Conservation (phyloP, 2,797 vertebrate species). For the Odontamblyopus rebecca region DNA sequence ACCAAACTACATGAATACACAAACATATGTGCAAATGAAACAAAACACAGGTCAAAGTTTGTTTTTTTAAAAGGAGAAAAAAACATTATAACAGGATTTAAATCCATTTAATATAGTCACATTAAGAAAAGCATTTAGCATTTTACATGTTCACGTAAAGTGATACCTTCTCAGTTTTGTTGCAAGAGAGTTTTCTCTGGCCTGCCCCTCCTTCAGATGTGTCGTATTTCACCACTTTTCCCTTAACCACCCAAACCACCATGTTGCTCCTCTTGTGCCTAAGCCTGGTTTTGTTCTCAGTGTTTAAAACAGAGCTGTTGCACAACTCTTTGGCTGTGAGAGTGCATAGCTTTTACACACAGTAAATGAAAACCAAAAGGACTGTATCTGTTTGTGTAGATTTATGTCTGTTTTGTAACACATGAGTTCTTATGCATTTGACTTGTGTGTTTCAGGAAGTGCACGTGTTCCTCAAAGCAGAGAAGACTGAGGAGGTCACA, state of each 20-base stretch:
- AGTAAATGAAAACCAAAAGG: slow-evolving; percentile 53
- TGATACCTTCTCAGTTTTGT: not conserved
- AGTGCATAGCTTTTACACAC: slow-evolving; percentile 54
- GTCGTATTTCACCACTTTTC: slow-evolving; percentile 12
- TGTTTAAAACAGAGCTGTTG: slow-evolving; percentile 54
- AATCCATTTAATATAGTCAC: not conserved
- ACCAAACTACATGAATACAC: not conserved
- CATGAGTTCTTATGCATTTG: not conserved
- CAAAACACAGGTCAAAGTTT: not conserved
- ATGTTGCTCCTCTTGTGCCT: slow-evolving; percentile 43
- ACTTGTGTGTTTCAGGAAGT: slow-evolving; percentile 76
- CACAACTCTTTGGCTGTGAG: slow-evolving; percentile 63
- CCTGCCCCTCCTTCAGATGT: slow-evolving; percentile 9
- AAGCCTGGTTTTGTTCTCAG: slow-evolving; percentile 50
- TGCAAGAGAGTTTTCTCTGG: not conserved
- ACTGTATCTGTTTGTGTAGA: slow-evolving; percentile 35
- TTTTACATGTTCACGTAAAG: not conserved
- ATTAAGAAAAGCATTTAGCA: not conserved
- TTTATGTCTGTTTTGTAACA: slow-evolving; percentile 13
- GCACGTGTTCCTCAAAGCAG: slow-evolving; percentile 76
- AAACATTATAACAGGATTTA: not conserved
- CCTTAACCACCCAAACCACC: slow-evolving; percentile 42
- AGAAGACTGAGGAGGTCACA: slow-evolving; percentile 78
- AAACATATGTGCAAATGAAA: not conserved
- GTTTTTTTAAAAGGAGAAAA: not conserved